Conservation (phyloP, 2,797 vertebrate genomes). For the Pristis pectinata region DNA sequence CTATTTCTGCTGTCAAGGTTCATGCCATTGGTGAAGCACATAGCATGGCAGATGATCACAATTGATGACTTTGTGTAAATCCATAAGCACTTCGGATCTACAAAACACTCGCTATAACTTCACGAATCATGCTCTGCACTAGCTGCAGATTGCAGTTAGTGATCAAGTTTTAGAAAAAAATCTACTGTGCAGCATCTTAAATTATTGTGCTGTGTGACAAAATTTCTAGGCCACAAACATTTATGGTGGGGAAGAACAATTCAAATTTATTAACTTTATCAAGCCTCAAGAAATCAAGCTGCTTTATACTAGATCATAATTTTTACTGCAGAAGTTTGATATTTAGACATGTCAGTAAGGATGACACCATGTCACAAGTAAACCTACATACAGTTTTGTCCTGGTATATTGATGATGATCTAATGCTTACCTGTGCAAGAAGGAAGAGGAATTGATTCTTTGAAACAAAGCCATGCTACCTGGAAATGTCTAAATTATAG, state of each 20-base stretch:
- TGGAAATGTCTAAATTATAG: not conserved
- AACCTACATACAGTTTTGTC: not conserved
- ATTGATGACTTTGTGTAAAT: too few species aligned
- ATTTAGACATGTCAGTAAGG: not conserved
- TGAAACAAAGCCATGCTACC: not conserved
- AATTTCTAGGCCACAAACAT: not conserved
- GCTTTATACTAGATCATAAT: not conserved
- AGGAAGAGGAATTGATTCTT: not conserved
- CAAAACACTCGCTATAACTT: too few species aligned
- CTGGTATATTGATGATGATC: not conserved
- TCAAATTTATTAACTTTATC: not conserved
- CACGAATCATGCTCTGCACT: too few species aligned
- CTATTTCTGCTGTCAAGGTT: too few species aligned
- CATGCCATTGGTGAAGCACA: too few species aligned
- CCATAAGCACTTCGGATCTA: too few species aligned
- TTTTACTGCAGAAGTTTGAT: not conserved
- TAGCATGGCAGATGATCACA: too few species aligned
- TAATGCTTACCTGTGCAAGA: not conserved
- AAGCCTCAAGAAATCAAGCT: slow-evolving; percentile 5
- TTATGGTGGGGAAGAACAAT: not conserved
- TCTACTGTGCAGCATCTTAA: too few species aligned
- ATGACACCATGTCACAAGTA: not conserved
- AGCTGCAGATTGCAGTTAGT: too few species aligned
- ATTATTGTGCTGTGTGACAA: too few species aligned
- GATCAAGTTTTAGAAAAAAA: too few species aligned